These are phyloP conservation scores for Thaleichthys pacificus DNA, from an alignment of 2,797 vertebrate genomes.

Conservation along the genomic window DNA sequence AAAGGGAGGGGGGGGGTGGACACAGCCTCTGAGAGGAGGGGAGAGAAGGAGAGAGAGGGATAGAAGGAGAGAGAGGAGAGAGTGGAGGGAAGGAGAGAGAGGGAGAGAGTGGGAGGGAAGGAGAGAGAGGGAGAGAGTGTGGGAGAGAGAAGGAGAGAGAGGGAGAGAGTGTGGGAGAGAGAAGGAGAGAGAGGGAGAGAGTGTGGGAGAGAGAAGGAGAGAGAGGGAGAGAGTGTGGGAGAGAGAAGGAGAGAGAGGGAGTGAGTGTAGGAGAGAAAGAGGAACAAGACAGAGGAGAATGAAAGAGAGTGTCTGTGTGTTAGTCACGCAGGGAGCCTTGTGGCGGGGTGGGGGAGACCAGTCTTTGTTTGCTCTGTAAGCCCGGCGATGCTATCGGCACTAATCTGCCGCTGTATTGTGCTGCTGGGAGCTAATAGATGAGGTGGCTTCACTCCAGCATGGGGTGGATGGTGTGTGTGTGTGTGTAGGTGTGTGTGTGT, in stretches of 20 bases:
- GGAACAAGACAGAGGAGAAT: too few relatives aligned
- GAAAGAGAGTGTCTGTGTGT: not conserved
- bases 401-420: conserved; percentile 54
- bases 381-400: conserved; percentile 41
- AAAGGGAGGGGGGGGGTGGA: not conserved
- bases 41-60: too few relatives aligned
- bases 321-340: conserved; percentile 32
- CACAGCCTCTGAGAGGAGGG: not conserved
- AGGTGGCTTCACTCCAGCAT: conserved; percentile 19
- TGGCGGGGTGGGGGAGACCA: conserved; percentile 29
- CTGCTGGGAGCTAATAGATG: conserved; percentile 36
- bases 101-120: too few relatives aligned
- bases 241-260: too few relatives aligned
- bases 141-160: too few relatives aligned
- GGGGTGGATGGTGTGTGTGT: conserved; percentile 20
- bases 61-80: too few relatives aligned
- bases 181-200: too few relatives aligned
- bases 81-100: too few relatives aligned
- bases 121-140: too few relatives aligned
- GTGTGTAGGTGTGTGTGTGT: conserved; percentile 23
- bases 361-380: conserved; percentile 46
- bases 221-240: too few relatives aligned
- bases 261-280: not conserved
- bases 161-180: too few relatives aligned
- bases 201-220: too few relatives aligned